These are phyloP conservation scores for Zingel zingel DNA, from an alignment of 2,113 vertebrate species.

Conservation along the genomic window DNA sequence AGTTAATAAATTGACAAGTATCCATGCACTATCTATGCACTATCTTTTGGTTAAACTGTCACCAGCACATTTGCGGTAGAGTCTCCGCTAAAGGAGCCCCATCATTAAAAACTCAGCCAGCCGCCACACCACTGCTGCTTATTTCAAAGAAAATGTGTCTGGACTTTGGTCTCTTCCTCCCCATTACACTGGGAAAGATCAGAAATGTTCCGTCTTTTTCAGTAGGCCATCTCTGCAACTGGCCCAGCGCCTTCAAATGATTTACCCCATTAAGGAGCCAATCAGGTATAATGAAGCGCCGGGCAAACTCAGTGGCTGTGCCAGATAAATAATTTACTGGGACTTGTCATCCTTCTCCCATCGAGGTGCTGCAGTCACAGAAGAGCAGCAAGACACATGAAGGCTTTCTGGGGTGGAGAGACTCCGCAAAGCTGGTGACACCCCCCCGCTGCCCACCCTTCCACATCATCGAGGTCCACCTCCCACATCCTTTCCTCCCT, in stretches of 20 bases:
- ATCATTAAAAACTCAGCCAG: conserved; percentile 66
- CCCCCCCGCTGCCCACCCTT: conserved; percentile 39
- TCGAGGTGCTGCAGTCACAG: conserved; percentile 58
- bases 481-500: conserved; percentile 64
- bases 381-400: conserved; percentile 76
- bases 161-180: conserved; percentile 59
- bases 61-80: conserved; percentile 13
- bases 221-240: conserved; percentile 51
- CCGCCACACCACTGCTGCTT: conserved; percentile 27
- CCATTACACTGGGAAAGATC: conserved; percentile 61
- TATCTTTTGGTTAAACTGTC: conserved; percentile 43
- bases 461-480: conserved; percentile 67
- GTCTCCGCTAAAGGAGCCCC: conserved; percentile 25
- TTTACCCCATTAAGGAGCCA: conserved; percentile 82
- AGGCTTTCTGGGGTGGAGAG: conserved; percentile 73
- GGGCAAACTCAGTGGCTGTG: conserved; percentile 69
- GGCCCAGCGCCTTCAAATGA: conserved; percentile 58
- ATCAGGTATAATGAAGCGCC: conserved; percentile 80
- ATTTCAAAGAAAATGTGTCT: conserved; percentile 55
- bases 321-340: conserved; percentile 83
- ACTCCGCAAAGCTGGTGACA: conserved; percentile 71
- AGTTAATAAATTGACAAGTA: conserved; percentile 61
- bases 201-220: conserved; percentile 56
- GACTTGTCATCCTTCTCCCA: conserved; percentile 80
- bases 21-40: conserved; percentile 25